Base-by-base conservation (phyloP, 2,113 vertebrate genomes). In the Malurus cyaneus region DNA sequence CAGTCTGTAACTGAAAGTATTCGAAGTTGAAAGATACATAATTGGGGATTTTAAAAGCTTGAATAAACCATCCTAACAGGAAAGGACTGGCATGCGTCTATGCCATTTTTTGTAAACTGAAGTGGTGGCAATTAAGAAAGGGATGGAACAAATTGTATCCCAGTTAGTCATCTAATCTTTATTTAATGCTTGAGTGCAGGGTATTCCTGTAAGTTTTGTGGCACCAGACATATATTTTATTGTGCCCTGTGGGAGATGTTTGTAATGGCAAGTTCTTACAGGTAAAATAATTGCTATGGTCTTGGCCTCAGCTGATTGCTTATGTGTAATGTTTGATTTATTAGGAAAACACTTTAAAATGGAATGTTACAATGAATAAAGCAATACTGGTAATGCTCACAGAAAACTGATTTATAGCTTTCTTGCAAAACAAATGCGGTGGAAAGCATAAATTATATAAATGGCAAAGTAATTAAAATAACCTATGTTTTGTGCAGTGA, bases 241-340 rank as follows among this genome's bases (percentile, higher is more conserved):
- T 93, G 36, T 82, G 62, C 73, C 87, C 89, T 61, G 32, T 87
- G 77, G 92, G 92, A 95, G 86, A 66, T 84, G 42, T 93, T 96
- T 89, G 54, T 91, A 74, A 59, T 61, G 59, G 61, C 52, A 80
- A 82, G 85, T 92, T 87, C 73, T 85, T 92, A 52, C 78, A 93
- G 83, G 93, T 93, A 72, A 89, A 96, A 90, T 94, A 87, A 80
- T 94, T 89, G 70, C 66, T 69, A 39, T 19, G 49, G 44, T 60
- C 64, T 73, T 96, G 56, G 74, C 79, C 78, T 89, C n/a, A 92
- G 49, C 81, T 70, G 50, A 34, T 86, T 91, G 65, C 78, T 82
- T 94, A 80, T 67, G 28, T 93, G 21, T 73, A 44, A 61, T 26
- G 29, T 64, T 91, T 94, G 91, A 94, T 96, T 96, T 95, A 86